phyloP scores from a whole-genome alignment of 2,797 vertebrate species.

The Clangula hyemalis region DNA sequence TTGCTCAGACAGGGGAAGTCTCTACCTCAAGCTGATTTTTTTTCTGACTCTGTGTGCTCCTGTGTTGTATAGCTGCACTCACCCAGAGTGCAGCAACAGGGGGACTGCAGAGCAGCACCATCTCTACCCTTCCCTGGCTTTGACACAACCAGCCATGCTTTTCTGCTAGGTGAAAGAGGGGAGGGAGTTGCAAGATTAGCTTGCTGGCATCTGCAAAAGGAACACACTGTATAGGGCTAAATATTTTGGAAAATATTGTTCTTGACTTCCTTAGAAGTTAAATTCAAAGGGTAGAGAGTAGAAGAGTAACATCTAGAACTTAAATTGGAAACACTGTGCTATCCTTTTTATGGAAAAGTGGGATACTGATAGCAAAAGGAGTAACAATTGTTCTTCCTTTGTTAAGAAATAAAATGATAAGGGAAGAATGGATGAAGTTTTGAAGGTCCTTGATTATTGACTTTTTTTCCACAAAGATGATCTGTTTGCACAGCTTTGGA shows the following conservation, averaged over 20 bases:
- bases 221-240: background rate
- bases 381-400: background rate
- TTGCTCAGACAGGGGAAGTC: background rate
- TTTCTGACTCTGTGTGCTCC: rapidly evolving
- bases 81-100: too few relatives aligned
- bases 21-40: background rate
- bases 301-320: background rate
- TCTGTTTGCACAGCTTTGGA: background rate
- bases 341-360: rapidly evolving
- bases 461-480: background rate
- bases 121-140: background rate
- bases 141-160: background rate
- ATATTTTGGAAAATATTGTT: background rate
- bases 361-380: background rate
- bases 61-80: background rate
- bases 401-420: background rate
- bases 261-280: background rate
- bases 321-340: background rate
- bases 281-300: background rate
- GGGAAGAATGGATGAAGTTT: background rate
- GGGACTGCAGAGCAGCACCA: background rate
- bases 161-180: rapidly evolving
- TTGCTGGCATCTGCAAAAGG: background rate
- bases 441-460: background rate
- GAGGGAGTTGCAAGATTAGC: background rate